Conservation (phyloP, 2,888 invertebrate species). For the Minunthozetes semirufus region DNA sequence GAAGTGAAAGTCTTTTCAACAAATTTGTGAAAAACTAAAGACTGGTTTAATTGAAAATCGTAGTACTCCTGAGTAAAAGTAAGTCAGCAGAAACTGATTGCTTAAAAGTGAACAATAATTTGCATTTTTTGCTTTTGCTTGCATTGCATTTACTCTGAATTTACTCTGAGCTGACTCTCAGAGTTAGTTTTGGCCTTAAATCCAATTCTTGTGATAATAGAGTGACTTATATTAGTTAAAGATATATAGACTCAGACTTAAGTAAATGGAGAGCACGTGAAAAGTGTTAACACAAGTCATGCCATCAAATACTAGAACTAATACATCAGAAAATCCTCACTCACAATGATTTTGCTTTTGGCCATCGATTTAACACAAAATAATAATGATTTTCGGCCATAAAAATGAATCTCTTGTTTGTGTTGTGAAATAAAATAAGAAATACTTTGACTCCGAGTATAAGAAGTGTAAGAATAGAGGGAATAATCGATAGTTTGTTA, state of each 20-base stretch:
- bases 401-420: background rate
- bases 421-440: background rate
- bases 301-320: background rate
- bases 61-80: background rate
- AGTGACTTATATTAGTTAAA: background rate
- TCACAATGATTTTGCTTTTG: background rate
- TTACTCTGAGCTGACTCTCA: background rate
- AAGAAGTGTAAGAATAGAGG: too few species aligned
- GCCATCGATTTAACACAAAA: background rate
- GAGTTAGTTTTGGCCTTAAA: constrained; percentile 19
- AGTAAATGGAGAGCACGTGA: background rate
- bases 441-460: too few species aligned
- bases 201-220: background rate
- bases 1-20: too few species aligned
- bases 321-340: background rate
- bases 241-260: background rate
- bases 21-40: too few species aligned
- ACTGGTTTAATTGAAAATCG: too few species aligned
- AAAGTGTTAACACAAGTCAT: constrained; percentile 3
- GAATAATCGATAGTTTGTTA: background rate
- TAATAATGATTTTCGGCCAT: background rate
- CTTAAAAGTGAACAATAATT: constrained; percentile 2
- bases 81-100: background rate
- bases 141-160: background rate
- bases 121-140: constrained; percentile 13